These are phyloP conservation scores for Matsumurasca onukii DNA, from an alignment of 1,140 invertebrate species.

Conservation along the genomic window DNA sequence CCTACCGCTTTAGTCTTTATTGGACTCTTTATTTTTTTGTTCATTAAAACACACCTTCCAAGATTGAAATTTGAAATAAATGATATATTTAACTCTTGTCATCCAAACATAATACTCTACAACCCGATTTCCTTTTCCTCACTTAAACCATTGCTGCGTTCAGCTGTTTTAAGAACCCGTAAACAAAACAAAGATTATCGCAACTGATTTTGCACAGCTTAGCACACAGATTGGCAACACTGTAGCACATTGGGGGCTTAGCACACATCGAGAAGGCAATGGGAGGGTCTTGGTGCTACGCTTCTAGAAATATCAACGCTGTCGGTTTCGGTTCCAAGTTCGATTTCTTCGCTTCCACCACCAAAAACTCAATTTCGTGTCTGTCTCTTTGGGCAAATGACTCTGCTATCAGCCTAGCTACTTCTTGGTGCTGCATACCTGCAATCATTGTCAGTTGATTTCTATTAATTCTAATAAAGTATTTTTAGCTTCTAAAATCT, in stretches of 20 bases:
- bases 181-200: no score
- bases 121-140: no score
- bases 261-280: neutral
- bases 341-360: slow-evolving; percentile 86
- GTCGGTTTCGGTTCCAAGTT: slow-evolving; percentile 86
- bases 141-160: no score
- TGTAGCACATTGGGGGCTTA: no score
- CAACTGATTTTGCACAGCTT: slow-evolving; percentile 4
- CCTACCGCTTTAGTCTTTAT: no score
- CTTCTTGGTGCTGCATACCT: slow-evolving; percentile 71
- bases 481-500: neutral
- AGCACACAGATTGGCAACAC: neutral
- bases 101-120: no score
- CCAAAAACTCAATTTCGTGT: slow-evolving; percentile 85
- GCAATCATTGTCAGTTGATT: slow-evolving; percentile 30
- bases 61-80: no score
- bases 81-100: no score
- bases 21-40: no score
- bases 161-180: no score
- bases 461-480: no score
- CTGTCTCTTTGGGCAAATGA: slow-evolving; percentile 84
- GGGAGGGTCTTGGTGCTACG: slow-evolving; percentile 24
- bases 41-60: no score
- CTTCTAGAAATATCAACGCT: slow-evolving; percentile 80
- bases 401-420: slow-evolving; percentile 84